Evolutionary conservation across 2,113 vertebrate genomes (phyloP), one percentile per base, ranked within the genome.

Genomic region (human): DNA sequence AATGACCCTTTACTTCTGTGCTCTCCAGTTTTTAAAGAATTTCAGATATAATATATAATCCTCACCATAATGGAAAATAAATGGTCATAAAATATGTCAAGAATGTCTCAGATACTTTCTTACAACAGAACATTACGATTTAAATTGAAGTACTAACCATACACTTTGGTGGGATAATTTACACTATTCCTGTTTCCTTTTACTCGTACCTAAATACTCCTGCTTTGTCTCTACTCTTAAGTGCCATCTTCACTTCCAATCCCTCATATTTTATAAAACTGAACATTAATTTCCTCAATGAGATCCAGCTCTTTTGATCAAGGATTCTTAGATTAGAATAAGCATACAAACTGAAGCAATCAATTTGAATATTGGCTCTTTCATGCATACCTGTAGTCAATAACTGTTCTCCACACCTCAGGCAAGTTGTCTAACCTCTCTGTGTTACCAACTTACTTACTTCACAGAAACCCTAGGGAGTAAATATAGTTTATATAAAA

Each of bases 21-120:
- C 30, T 90, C 20, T 52, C 35, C 17, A 89, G 48, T 78, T 82
- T 87, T 76, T 93, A 91, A 95, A 88, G 43, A 93, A 79, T 57
- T 64, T 92, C 70, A 88, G 20, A 25, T 25, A 68, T 9, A 70
- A 38, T 48, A 57, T 73, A 61, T 80, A 90, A 73, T 86, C 73
- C 16, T 86, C 55, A 78, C 13, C 45, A 55, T 76, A 82, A 27
- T n/a, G 16, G 23, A 17, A 82, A 93, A 95, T 76, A 20, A 95
- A 93, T 48, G 48, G 17, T 72, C 64, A 68, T 45, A 27, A 89
- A 70, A 18, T 78, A 66, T 61, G 59, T 70, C 64, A 76, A 90
- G 17, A 83, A 70, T 78, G 48, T 61, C 64, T 82, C 40, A 96
- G 61, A 80, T 73, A 73, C n/a, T 83, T 38, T 89, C 22, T 92